Conservation (phyloP, 2,797 vertebrate genomes). For the Anguilla obscura region DNA sequence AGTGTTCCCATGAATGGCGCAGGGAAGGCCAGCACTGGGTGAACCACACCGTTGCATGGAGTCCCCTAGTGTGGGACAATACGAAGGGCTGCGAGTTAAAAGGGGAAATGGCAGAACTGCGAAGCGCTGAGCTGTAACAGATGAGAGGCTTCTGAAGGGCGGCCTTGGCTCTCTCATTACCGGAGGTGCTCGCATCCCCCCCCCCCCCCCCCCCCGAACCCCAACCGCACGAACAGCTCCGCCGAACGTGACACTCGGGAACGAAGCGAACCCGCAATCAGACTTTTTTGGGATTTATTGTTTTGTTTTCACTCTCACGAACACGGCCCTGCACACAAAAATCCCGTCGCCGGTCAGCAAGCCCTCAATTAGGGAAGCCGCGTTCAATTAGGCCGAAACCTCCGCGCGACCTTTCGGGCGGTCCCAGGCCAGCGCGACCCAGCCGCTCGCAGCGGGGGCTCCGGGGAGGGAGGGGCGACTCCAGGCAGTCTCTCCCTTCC, state of each 20-base stretch:
- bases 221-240: constrained; percentile 16
- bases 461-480: not conserved
- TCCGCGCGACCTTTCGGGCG: constrained; percentile 37
- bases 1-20: not conserved
- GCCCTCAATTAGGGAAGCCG: constrained; percentile 48
- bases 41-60: not conserved
- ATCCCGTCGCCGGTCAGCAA: constrained; percentile 38
- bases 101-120: not conserved
- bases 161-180: constrained; percentile 33
- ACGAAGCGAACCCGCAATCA: constrained; percentile 37
- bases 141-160: not conserved
- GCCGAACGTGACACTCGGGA: constrained; percentile 34
- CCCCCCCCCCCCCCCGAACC: not conserved
- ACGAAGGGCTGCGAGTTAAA: not conserved
- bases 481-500: not conserved
- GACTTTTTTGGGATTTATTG: constrained; percentile 39
- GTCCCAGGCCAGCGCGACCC: constrained; percentile 28
- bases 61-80: not conserved
- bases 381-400: constrained; percentile 46
- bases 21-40: not conserved
- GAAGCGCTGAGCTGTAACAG: not conserved
- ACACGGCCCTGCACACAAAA: constrained; percentile 23
- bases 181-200: constrained; percentile 16
- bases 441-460: not conserved
- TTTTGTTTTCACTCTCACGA: constrained; percentile 49